Evolutionary conservation across 2,797 vertebrate genomes (phyloP).

Genomic region (Acanthurus lineatus): DNA sequence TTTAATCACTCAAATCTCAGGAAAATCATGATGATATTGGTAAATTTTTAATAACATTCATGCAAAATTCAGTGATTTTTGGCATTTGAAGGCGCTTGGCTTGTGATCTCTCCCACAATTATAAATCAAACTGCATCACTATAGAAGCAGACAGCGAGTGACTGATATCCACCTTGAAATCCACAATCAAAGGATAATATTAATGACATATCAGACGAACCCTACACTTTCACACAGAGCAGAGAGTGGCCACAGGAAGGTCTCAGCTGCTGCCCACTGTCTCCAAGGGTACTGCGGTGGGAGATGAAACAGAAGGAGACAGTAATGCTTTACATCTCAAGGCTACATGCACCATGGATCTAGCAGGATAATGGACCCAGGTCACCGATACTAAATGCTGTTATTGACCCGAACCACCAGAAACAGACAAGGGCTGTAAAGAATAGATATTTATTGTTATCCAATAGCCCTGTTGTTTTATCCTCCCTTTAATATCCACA

Average conservation of each 20-base stretch:
- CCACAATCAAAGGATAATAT: conserved; percentile 28
- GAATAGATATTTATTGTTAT: conserved; percentile 63
- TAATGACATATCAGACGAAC: conserved; percentile 24
- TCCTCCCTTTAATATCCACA: conserved; percentile 11
- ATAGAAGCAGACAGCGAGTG: background rate
- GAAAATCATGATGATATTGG: background rate
- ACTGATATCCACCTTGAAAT: conserved; percentile 10
- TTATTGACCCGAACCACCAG: conserved; percentile 60
- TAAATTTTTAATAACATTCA: background rate
- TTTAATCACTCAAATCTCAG: background rate
- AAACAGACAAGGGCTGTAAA: conserved; percentile 45
- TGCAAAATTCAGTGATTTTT: background rate
- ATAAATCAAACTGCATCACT: conserved; percentile 8
- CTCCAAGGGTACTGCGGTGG: conserved; percentile 41
- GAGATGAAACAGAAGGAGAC: conserved; percentile 48
- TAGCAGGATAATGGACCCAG: conserved; percentile 55
- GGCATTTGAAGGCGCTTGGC: background rate
- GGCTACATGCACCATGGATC: background rate
- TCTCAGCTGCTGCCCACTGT: conserved; percentile 38
- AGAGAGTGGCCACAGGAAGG: conserved; percentile 37
- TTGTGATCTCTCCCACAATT: conserved; percentile 12
- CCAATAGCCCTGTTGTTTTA: conserved; percentile 47
- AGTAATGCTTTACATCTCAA: conserved; percentile 54
- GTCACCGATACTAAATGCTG: conserved; percentile 62
- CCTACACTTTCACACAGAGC: conserved; percentile 12